Evolutionary conservation across 2,113 vertebrate species (phyloP).

Genomic region (Gallinago paraguaiae): DNA sequence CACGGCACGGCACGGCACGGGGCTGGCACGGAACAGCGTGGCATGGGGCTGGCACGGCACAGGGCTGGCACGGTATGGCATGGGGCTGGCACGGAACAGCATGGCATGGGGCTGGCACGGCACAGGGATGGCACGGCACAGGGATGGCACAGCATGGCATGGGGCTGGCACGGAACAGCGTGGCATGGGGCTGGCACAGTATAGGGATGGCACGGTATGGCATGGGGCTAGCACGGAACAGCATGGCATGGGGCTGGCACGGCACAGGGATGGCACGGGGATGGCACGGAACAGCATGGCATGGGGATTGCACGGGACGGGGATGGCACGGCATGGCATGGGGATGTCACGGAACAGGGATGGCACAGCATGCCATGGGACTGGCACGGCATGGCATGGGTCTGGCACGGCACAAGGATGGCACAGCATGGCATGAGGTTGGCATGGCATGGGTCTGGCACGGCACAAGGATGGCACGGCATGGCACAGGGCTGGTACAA

Average conservation of each 20-base stretch:
- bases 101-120: not conserved
- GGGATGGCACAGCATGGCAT: not conserved
- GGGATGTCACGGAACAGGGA: too few species aligned
- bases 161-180: not conserved
- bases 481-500: too few species aligned
- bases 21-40: not conserved
- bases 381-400: too few species aligned
- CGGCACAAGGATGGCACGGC: too few species aligned
- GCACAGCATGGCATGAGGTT: not conserved
- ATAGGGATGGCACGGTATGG: not conserved
- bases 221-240: too few species aligned
- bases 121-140: not conserved
- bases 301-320: too few species aligned
- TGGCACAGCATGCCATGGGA: not conserved
- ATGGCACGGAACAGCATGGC: not conserved
- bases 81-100: not conserved
- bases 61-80: too few species aligned
- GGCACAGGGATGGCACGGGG: too few species aligned
- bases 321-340: not conserved
- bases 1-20: not conserved
- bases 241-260: not conserved
- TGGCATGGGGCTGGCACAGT: too few species aligned
- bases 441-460: too few species aligned
- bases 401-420: too few species aligned
- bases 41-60: not conserved